phyloP scores from a whole-genome alignment of 2,888 invertebrate genomes.

The Gastrophysa polygoni region DNA sequence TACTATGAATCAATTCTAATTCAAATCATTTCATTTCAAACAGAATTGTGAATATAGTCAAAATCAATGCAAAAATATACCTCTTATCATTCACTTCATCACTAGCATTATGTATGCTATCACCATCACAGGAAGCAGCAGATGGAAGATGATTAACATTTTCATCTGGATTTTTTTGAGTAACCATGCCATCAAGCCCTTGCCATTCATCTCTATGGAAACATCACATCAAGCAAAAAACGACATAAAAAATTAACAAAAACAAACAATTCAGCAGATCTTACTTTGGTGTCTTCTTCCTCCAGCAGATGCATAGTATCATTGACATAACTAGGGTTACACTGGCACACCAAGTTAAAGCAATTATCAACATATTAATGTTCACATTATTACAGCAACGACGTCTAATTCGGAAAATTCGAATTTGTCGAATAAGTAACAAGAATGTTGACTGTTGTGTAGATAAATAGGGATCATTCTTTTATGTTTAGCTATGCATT shows the following conservation, averaged over 20 bases:
- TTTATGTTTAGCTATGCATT: background rate
- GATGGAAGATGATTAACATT: slow-evolving; percentile 61
- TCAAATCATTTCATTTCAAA: too few species aligned
- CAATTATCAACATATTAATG: slow-evolving; percentile 38
- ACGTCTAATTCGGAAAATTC: background rate
- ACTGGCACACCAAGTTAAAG: slow-evolving; percentile 45
- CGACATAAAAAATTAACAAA: slow-evolving; percentile 8
- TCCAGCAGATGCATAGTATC: slow-evolving; percentile 55
- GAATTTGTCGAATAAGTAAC: background rate
- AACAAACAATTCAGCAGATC: slow-evolving; percentile 24
- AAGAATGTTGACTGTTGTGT: background rate
- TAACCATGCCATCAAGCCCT: slow-evolving; percentile 75
- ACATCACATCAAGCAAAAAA: slow-evolving; percentile 26
- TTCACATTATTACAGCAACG: slow-evolving; percentile 15
- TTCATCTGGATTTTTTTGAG: slow-evolving; percentile 72
- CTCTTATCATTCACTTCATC: slow-evolving; percentile 55
- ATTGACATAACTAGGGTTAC: slow-evolving; percentile 51
- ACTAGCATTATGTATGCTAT: slow-evolving; percentile 44
- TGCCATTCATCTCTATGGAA: slow-evolving; percentile 69
- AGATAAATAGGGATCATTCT: background rate
- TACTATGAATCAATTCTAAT: too few species aligned
- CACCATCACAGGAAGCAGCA: slow-evolving; percentile 48
- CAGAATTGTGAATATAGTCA: background rate
- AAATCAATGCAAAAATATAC: slow-evolving; percentile 47
- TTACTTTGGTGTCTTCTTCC: slow-evolving; percentile 55